Conservation (phyloP, 2,888 invertebrate genomes). For the Achlya flavicornis region DNA sequence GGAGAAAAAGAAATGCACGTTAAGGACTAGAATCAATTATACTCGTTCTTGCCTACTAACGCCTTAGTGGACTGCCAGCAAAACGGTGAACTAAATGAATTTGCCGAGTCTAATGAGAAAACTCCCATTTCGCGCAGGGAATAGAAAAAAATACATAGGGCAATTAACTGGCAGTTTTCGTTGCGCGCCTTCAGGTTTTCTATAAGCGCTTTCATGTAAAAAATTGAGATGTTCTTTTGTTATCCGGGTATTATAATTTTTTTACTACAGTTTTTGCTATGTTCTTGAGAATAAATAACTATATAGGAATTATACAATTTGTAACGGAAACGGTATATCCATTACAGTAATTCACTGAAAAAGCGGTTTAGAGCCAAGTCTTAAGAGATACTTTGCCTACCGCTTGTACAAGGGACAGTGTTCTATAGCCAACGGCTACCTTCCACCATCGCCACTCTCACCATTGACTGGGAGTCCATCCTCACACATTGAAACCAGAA, state of each 20-base stretch:
- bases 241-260: slow-evolving; percentile 10
- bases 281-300: too few relatives aligned
- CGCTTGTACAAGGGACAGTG: too few relatives aligned
- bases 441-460: too few relatives aligned
- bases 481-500: too few relatives aligned
- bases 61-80: slow-evolving; percentile 32
- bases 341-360: too few relatives aligned
- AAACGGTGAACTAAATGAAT: slow-evolving; percentile 63
- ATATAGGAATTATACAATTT: too few relatives aligned
- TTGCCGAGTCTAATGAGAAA: slow-evolving; percentile 71
- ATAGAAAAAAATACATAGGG: slow-evolving; percentile 52
- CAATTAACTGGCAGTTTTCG: slow-evolving; percentile 53
- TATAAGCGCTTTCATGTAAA: slow-evolving; percentile 20
- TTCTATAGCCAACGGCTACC: too few relatives aligned
- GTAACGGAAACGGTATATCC: too few relatives aligned
- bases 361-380: too few relatives aligned
- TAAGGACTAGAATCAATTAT: slow-evolving; percentile 46
- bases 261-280: slow-evolving; percentile 4
- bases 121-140: slow-evolving; percentile 57
- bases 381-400: too few relatives aligned
- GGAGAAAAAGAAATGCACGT: slow-evolving; percentile 25
- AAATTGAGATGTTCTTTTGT: slow-evolving; percentile 23
- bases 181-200: slow-evolving; percentile 27
- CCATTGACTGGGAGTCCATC: too few relatives aligned
- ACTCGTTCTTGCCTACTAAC: slow-evolving; percentile 33